Evolutionary conservation across 2,113 vertebrate genomes (phyloP), one percentile per base, ranked within the genome.

Genomic region (Delphinapterus leucas): DNA sequence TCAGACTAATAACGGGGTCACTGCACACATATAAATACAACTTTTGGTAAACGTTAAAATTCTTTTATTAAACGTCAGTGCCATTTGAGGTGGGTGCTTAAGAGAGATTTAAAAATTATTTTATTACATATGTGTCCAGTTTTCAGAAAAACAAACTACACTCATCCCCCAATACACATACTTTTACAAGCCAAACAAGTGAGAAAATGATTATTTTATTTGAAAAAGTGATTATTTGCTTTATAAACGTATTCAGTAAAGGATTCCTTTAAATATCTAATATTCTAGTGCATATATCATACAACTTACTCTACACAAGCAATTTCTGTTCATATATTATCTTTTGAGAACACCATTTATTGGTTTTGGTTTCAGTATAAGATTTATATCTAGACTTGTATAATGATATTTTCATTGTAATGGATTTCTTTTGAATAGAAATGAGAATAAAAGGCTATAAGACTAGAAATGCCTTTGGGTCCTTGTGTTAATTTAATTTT

Each of bases 1-100:
- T 96, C 85, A 68, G 77, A 23, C 77, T 96, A 88, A 96, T 86
- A 86, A 83, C 63, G 85, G 76, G 81, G 23, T 93, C 86, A 60
- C 65, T n/a, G n/a, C 36, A 53, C 55, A 89, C 41, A 49, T n/a
- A 80, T 55, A 77, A 79, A 95, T 87, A 83, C 25, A 53, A 76
- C 58, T 58, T 84, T 61, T 79, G 74, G 81, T 93, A 97, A 96
- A 92, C 81, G 90, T 73, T 77, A 60, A 71, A 49, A 82, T 93
- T 85, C 44, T 86, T 94, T 84, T 76, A 94, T 93, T 92, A 88
- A 85, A 85, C 55, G 33, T 53, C 60, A 10, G 21, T 31, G 44
- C 47, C 90, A 41, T 74, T 84, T 76, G 84, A 84, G 90, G 76
- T 77, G 76, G 61, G 90, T 71, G 79, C 61, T 93, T 36, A 26